These are phyloP conservation scores for Yponomeuta evonymella DNA, from an alignment of 2,888 invertebrate genomes.

Conservation along the genomic window DNA sequence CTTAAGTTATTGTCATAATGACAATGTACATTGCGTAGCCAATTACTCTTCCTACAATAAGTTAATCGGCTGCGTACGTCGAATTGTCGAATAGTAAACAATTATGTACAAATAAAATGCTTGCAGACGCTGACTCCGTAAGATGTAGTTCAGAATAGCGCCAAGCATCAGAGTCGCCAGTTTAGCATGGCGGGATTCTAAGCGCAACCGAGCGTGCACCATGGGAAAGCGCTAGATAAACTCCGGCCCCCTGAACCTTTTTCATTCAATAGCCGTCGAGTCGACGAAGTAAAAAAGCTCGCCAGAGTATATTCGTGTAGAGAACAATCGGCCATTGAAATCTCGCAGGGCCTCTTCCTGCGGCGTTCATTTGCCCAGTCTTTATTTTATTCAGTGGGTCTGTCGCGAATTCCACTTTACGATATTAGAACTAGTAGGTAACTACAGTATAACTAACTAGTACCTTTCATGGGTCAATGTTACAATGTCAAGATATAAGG, in stretches of 20 bases:
- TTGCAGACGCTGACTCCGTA: background rate
- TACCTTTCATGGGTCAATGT: no score
- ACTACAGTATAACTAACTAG: no score
- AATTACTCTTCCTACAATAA: no score
- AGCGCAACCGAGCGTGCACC: background rate
- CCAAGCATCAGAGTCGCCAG: background rate
- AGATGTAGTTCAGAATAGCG: background rate
- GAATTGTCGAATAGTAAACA: no score
- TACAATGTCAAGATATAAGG: no score
- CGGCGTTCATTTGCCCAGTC: slow-evolving; percentile 24
- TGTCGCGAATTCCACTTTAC: no score
- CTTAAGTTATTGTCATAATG: no score
- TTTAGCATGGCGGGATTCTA: background rate
- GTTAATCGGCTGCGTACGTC: no score
- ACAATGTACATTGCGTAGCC: no score
- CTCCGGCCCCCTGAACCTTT: background rate
- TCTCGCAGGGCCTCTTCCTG: slow-evolving; percentile 11
- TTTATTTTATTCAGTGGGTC: slow-evolving; percentile 21
- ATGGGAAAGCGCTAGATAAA: background rate
- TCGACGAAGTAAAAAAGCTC: background rate
- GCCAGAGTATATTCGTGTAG: slow-evolving; percentile 5
- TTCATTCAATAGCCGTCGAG: background rate
- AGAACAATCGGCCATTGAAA: slow-evolving; percentile 16
- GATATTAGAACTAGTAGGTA: no score
- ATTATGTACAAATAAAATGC: no score